A percentile compares a stretch with the other conserved stretches of the same genome.
Conservation (phyloP, 1,140 invertebrate species). For the Protaetia brevitarsis region DNA sequence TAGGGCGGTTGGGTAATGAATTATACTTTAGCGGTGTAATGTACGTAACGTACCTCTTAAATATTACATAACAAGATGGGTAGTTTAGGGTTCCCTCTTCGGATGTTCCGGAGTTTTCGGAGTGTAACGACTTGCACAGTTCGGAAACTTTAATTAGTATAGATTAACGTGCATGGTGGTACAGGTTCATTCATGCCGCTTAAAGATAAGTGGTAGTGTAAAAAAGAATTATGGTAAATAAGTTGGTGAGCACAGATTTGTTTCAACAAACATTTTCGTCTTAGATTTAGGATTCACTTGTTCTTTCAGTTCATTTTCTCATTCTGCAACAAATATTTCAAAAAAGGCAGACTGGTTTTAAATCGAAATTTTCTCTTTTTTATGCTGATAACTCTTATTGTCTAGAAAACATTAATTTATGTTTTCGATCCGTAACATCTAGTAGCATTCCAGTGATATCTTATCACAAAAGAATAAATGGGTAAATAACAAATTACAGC, state of each 20-base stretch:
- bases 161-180: neutral
- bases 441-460: too few species aligned
- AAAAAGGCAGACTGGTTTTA: too few species aligned
- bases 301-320: too few species aligned
- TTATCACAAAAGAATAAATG: too few species aligned
- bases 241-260: neutral
- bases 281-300: too few species aligned
- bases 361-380: too few species aligned
- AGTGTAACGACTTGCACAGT: conserved; percentile 5
- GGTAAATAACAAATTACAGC: too few species aligned
- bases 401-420: too few species aligned
- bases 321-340: too few species aligned
- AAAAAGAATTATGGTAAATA: neutral
- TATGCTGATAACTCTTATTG: too few species aligned
- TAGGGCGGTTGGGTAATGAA: neutral
- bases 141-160: conserved; percentile 1
- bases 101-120: neutral
- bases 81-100: neutral
- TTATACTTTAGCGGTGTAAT: neutral
- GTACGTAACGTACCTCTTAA: conserved; percentile 4
- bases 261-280: too few species aligned
- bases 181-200: neutral
- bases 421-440: too few species aligned
- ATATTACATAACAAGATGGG: neutral
- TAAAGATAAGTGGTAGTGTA: neutral